Conservation (phyloP, 2,888 invertebrate species). For the Syritta pipiens region DNA sequence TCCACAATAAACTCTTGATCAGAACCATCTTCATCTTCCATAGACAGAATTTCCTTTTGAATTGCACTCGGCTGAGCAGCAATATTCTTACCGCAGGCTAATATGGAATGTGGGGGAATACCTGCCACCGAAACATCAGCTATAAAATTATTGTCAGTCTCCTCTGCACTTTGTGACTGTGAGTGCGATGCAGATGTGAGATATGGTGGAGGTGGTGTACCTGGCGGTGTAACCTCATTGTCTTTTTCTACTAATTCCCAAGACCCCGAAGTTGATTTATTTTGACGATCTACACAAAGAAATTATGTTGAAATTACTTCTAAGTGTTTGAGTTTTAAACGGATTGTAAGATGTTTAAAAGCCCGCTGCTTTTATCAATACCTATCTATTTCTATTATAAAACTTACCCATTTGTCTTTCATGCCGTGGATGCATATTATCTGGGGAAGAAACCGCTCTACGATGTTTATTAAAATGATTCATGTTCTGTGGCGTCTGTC, state of each 20-base stretch:
- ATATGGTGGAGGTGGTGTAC: slow-evolving; percentile 94
- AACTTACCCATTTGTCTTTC: slow-evolving; percentile 74
- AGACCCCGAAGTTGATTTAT: slow-evolving; percentile 78
- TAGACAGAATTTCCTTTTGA: slow-evolving; percentile 93
- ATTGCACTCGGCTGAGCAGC: slow-evolving; percentile 76
- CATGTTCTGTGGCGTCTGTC: slow-evolving; percentile 77
- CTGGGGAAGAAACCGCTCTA: slow-evolving; percentile 79
- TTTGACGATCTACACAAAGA: slow-evolving; percentile 74
- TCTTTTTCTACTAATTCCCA: slow-evolving; percentile 79
- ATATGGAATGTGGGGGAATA: slow-evolving; percentile 73
- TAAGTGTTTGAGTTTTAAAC: too few species aligned
- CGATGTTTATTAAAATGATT: slow-evolving; percentile 77
- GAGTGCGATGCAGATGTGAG: slow-evolving; percentile 79
- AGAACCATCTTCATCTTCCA: slow-evolving; percentile 97
- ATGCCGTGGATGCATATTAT: slow-evolving; percentile 78
- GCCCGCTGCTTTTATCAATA: too few species aligned
- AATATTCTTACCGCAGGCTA: slow-evolving; percentile 72
- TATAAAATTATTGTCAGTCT: slow-evolving; percentile 70
- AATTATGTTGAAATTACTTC: too few species aligned
- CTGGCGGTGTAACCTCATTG: slow-evolving; percentile 85
- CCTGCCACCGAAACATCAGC: slow-evolving; percentile 50
- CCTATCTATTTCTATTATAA: too few species aligned
- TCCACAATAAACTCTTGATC: slow-evolving; percentile 89
- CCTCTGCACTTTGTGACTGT: slow-evolving; percentile 64
- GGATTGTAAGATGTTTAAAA: too few species aligned